Conservation (phyloP, 2,797 vertebrate genomes). For the Babyrousa celebensis region DNA sequence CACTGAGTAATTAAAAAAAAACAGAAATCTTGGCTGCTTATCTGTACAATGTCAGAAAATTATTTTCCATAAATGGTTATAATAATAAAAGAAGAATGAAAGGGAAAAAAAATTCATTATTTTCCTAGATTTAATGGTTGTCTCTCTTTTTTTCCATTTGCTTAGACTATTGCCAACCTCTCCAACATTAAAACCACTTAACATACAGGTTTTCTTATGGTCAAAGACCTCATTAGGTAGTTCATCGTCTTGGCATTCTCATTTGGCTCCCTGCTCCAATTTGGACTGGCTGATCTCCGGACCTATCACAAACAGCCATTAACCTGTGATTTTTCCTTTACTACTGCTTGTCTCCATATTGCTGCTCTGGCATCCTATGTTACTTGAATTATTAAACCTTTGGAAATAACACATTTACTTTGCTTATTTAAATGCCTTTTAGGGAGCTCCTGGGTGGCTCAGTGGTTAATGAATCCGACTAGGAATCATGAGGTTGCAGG, state of each 20-base stretch:
- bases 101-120: neutral
- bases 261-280: neutral
- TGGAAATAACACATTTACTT: neutral
- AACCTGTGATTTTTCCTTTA: neutral
- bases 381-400: neutral
- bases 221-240: neutral
- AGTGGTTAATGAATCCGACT: too few relatives aligned
- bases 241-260: neutral
- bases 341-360: neutral
- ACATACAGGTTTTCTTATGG: neutral
- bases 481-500: too few relatives aligned
- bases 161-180: neutral
- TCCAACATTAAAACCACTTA: neutral
- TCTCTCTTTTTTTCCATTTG: neutral
- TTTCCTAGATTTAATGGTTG: constrained; percentile 10
- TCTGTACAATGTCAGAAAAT: too few relatives aligned
- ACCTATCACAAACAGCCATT: neutral
- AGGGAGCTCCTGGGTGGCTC: too few relatives aligned
- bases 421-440: neutral
- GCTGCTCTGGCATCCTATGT: rapidly evolving
- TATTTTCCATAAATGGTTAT: too few relatives aligned
- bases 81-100: too few relatives aligned
- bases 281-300: neutral
- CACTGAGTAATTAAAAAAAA: too few relatives aligned
- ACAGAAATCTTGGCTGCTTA: too few relatives aligned